Base-by-base conservation (phyloP, 2,113 vertebrate species). In the Sinocyclocheilus maitianheensis region DNA sequence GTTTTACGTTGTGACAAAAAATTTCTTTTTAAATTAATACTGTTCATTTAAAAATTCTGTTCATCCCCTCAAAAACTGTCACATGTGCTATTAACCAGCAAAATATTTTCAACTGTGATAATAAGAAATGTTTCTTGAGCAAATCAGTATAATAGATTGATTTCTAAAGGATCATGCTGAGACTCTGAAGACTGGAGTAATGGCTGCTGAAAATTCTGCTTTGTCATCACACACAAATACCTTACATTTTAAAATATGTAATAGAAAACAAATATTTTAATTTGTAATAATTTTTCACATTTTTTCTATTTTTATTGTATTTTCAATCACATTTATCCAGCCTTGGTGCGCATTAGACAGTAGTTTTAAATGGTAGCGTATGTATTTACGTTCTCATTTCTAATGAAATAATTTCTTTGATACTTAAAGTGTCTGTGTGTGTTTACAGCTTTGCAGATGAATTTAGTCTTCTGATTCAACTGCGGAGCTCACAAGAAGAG, bases 381-480 rank as follows among this genome's bases (percentile, higher is more conserved):
- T 76, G 5, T 76, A 14, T 51, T 46, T 1, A 51, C 4, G 43
- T 51, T 76, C 37, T 76, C 1, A 16, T 8, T 51, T 76, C 12
- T 9, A 48, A 76, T 76, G 1, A 76, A 51, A 76, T 16, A 0
- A 0, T 76, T 48, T 76, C 5, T 24, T 74, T n/a, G 71, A 40
- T 72, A 11, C 34, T 20, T 40, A 40, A 71, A 40, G 60, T 80
- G 37, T 79, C 62, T 65, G 43, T 79, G 74, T 77, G 67, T 84
- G 22, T 26, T 65, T 16, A 18, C 81, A 97, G 96, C 87, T 96
- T 96, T 93, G 90, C 93, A 5, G 95, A 95, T 0, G 95, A 96
- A 89, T 94, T 96, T 89, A 95, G 95, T 0, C 48, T 97, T 71
- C 88, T 96, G 88, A 79, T 96, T 89, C 94, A 93, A 89, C 84